Conservation (phyloP, 2,113 vertebrate species). For the Hemiprocne comata region DNA sequence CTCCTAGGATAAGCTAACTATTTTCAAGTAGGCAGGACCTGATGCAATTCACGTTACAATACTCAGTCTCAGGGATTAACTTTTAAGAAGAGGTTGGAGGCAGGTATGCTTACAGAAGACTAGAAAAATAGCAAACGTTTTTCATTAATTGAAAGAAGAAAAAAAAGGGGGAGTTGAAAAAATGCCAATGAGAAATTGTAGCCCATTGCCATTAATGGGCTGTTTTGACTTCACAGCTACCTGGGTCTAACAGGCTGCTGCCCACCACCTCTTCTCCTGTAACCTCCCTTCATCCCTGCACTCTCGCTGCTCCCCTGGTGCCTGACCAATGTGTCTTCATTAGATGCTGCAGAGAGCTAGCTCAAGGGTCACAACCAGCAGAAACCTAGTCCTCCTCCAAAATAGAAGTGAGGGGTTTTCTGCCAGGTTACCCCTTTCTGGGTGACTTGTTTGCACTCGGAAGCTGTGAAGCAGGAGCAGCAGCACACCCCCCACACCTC, state of each 20-base stretch:
- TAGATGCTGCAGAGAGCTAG: not conserved
- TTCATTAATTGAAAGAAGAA: not conserved
- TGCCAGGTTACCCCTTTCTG: fast-evolving
- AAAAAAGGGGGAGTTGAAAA: not conserved
- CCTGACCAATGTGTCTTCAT: fast-evolving
- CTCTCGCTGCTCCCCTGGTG: not conserved
- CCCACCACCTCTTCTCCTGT: not conserved
- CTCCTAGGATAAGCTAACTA: not conserved
- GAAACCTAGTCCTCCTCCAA: not conserved
- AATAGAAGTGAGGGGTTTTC: not conserved
- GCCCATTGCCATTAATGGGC: not conserved
- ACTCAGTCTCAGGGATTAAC: not conserved
- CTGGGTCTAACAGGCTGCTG: not conserved
- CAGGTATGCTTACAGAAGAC: not conserved
- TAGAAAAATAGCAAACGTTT: not conserved
- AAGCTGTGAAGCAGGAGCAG: not conserved
- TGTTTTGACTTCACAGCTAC: not conserved
- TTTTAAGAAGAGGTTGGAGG: not conserved
- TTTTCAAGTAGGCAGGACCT: not conserved
- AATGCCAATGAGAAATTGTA: not conserved
- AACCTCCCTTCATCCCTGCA: not conserved
- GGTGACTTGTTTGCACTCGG: not conserved
- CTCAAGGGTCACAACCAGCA: not conserved
- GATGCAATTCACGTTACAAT: not conserved
- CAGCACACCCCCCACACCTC: not conserved